Base-by-base conservation (phyloP, 2,797 vertebrate genomes). In the Anguilla megastoma region DNA sequence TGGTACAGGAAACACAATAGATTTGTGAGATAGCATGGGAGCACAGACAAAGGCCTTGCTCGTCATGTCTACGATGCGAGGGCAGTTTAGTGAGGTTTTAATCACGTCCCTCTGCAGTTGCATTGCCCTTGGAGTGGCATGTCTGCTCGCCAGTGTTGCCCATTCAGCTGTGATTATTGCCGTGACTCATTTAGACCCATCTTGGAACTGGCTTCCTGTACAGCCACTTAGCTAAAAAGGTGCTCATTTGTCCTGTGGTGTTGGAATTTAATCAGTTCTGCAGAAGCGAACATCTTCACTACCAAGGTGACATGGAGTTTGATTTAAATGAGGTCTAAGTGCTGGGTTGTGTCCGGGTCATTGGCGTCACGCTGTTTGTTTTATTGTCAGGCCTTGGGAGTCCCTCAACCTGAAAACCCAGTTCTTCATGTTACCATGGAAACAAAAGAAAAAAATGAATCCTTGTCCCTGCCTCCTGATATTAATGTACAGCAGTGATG, bases 311-410 rank as follows among this genome's bases (percentile, higher is more conserved):
- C 93, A 93, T 87, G 84, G 86, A 63, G 89, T 27, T 83, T 33
- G 86, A 88, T 90, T 91, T 88, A 93, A 94, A 94, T 92, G 90
- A 94, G 91, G 89, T 91, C 89, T 92, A 92, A 92, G 91, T 91
- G 89, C 87, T 30, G 60, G 14, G 33, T n/a, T 76, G 24, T 58
- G 80, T 87, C 87, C 52, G 74, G 89, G 90, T 91, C 92, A 91
- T 89, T 88, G 86, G 82, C 85, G 54, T 92, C 92, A 91, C 86
- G 24, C 48, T 74, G 58, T 74, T 86, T 76, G 71, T 91, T 86
- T 91, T 69, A 84, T 52, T 91, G 91, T 91, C 88, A 85, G 21
- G 30, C 92, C 82, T 87, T 66, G 45, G 36, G 63, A 36, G 12
- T 7, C 58, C 9, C 50, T 79, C 36, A 84, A 88, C 56, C 56